phyloP scores from a whole-genome alignment of 2,888 invertebrate genomes.

The Drosophila anomalata region DNA sequence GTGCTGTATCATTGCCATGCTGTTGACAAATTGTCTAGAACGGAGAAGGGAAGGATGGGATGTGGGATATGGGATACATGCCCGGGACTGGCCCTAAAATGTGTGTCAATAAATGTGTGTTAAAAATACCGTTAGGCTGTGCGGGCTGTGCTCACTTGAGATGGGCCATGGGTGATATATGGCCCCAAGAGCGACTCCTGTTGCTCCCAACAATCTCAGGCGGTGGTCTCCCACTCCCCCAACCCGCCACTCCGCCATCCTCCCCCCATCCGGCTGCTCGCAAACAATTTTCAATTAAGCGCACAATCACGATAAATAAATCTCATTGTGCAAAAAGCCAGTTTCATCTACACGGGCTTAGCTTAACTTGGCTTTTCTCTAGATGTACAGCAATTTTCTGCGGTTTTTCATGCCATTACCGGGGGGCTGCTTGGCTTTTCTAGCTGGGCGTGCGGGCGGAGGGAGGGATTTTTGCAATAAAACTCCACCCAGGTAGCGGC shows the following conservation, averaged over 20 bases:
- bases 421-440: not conserved
- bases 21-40: conserved; percentile 70
- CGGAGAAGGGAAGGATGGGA: not conserved
- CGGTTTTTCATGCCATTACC: conserved; percentile 47
- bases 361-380: conserved; percentile 34
- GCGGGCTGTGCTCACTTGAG: conserved; percentile 30
- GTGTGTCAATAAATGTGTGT: conserved; percentile 63
- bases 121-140: conserved; percentile 59
- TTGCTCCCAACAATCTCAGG: conserved; percentile 56
- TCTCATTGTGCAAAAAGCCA: conserved; percentile 69
- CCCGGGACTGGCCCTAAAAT: conserved; percentile 34
- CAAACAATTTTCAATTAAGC: conserved; percentile 80
- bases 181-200: conserved; percentile 53
- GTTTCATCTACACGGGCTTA: conserved; percentile 54
- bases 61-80: not conserved
- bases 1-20: conserved; percentile 52
- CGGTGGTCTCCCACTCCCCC: conserved; percentile 3
- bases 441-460: not conserved
- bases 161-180: conserved; percentile 67
- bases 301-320: conserved; percentile 78
- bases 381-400: conserved; percentile 49
- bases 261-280: conserved; percentile 21
- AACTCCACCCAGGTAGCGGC: conserved; percentile 56
- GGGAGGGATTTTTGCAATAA: conserved; percentile 9
- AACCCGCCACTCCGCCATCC: not conserved